Conservation (phyloP, 2,888 invertebrate species). For the Oscheius myriophilus region DNA sequence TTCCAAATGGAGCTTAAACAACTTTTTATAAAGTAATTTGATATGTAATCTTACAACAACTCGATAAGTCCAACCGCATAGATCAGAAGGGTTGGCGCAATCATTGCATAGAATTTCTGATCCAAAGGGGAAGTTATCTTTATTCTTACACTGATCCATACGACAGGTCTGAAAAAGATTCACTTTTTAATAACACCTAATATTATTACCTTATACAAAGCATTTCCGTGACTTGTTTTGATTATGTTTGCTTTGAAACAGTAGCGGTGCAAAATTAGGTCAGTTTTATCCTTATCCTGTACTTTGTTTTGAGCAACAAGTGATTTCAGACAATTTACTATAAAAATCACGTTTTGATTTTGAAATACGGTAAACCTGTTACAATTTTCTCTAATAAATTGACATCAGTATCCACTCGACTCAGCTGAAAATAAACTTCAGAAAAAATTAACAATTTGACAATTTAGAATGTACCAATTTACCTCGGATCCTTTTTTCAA, state of each 20-base stretch:
- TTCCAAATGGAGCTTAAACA: constrained; percentile 3
- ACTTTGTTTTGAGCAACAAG: too few relatives aligned
- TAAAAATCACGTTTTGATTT: too few relatives aligned
- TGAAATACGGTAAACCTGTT: too few relatives aligned
- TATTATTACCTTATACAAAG: constrained; percentile 7
- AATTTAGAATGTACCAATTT: too few relatives aligned
- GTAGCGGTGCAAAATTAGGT: background rate
- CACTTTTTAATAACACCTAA: too few relatives aligned
- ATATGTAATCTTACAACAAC: background rate
- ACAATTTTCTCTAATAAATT: too few relatives aligned
- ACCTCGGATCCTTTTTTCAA: constrained; percentile 17
- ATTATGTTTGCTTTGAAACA: constrained; percentile 15
- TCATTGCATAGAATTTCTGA: background rate
- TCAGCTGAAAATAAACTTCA: too few relatives aligned
- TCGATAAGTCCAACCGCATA: constrained; percentile 12
- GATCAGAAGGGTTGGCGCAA: constrained; percentile 4
- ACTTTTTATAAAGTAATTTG: background rate
- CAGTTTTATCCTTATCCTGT: background rate
- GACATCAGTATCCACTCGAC: too few relatives aligned
- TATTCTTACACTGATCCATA: background rate
- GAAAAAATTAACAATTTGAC: too few relatives aligned
- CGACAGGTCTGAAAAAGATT: constrained; percentile 13
- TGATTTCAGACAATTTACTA: too few relatives aligned
- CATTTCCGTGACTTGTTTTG: background rate
- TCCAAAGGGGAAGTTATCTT: constrained; percentile 5